A percentile compares a stretch with the other conserved stretches of the same genome.
These are phyloP conservation scores for Cepaea nemoralis DNA, from an alignment of 1,140 invertebrate genomes.

Conservation along the genomic window DNA sequence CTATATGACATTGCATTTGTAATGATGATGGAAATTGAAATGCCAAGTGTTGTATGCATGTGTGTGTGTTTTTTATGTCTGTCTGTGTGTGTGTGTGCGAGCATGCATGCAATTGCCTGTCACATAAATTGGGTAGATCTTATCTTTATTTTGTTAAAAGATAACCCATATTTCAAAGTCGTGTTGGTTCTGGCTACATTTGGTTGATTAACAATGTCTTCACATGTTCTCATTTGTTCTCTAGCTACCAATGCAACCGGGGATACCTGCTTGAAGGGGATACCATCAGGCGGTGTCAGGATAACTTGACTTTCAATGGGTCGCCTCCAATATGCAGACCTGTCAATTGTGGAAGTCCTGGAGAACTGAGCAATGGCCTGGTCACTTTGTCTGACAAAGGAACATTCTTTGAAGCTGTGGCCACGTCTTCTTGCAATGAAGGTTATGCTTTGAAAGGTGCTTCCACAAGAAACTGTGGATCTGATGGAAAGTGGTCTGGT, in stretches of 20 bases:
- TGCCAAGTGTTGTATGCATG: no score
- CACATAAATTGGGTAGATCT: no score
- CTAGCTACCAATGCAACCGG: conserved; percentile 67
- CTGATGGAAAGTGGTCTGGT: conserved; percentile 67
- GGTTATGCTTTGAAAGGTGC: conserved; percentile 68
- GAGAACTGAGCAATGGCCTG: conserved; percentile 49
- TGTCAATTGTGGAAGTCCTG: conserved; percentile 55
- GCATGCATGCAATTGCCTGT: no score
- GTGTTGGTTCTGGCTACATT: no score
- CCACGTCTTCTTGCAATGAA: conserved; percentile 70
- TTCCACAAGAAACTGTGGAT: conserved; percentile 58
- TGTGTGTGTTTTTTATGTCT: no score
- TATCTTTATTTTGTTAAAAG: no score
- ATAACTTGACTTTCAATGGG: conserved; percentile 89
- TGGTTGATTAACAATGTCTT: no score
- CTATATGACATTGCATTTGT: no score
- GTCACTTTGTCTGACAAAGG: conserved; percentile 12
- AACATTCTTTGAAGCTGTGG: conserved; percentile 72
- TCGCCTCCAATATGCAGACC: conserved; percentile 82
- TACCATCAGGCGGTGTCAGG: conserved; percentile 61
- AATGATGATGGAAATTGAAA: no score
- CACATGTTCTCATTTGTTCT: background rate
- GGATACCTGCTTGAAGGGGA: conserved; percentile 69
- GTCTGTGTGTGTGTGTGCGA: no score
- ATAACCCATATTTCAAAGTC: no score